These are phyloP conservation scores for Drosophila greeni DNA, from an alignment of 2,888 invertebrate species.

Conservation along the genomic window DNA sequence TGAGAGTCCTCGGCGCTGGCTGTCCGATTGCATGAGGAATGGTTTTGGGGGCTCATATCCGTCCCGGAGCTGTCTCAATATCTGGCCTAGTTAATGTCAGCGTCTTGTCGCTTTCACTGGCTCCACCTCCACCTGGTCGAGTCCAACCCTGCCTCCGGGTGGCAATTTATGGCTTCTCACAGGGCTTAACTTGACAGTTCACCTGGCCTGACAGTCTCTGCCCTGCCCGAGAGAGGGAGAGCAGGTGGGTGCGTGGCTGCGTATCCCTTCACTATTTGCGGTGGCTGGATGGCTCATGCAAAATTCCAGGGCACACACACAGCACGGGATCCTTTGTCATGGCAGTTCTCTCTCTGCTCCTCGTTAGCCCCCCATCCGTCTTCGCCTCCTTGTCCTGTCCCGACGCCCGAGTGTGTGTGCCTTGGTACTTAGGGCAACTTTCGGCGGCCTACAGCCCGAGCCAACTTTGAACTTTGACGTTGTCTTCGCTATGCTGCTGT, in stretches of 20 bases:
- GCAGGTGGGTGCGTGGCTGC: slow-evolving; percentile 4
- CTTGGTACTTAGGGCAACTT: slow-evolving; percentile 59
- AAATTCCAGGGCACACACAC: slow-evolving; percentile 69
- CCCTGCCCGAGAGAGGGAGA: neutral
- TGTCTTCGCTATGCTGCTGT: slow-evolving; percentile 49
- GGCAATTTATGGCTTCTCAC: slow-evolving; percentile 62
- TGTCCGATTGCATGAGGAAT: slow-evolving; percentile 37
- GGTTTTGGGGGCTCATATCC: slow-evolving; percentile 26
- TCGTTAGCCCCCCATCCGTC: neutral
- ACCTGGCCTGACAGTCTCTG: slow-evolving; percentile 14
- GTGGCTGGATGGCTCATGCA: slow-evolving; percentile 62
- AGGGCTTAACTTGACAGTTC: slow-evolving; percentile 60
- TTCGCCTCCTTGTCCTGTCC: neutral
- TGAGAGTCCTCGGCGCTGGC: slow-evolving; percentile 5
- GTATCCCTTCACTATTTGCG: slow-evolving; percentile 55
- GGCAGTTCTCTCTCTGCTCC: neutral
- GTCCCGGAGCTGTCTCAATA: slow-evolving; percentile 36
- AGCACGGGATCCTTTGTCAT: slow-evolving; percentile 36
- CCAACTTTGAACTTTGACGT: slow-evolving; percentile 69
- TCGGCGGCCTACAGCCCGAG: slow-evolving; percentile 61
- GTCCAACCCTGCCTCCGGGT: slow-evolving; percentile 39
- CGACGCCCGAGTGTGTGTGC: slow-evolving; percentile 30
- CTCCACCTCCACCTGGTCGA: slow-evolving; percentile 37
- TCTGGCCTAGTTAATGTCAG: slow-evolving; percentile 56
- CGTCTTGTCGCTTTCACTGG: slow-evolving; percentile 55